Base-by-base conservation (phyloP, 2,888 invertebrate species). In the Ptychoptera contaminata region DNA sequence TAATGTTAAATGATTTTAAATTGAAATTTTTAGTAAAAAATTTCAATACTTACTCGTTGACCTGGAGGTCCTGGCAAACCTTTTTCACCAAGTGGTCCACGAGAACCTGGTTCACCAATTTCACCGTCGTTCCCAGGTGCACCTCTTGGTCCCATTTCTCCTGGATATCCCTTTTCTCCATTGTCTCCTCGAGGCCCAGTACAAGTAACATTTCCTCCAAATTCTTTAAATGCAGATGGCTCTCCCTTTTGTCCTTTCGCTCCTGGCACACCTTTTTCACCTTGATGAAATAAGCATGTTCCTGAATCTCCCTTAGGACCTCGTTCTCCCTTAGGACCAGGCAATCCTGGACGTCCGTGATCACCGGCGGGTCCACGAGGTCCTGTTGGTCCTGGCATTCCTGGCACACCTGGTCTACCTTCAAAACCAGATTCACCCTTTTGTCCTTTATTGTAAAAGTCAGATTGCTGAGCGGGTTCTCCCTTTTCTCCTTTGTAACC, bases 51-150 rank as follows among this genome's bases (percentile, higher is more conserved):
- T 72, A 91, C 90, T 62, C 84, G 72, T 53, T 77, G 76, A 48
- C 91, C 91, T 30, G 85, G 79, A 44, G 79, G 74, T 51, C 91
- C 91, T 37, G 78, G 75, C 51, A 88, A 67, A 52, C 93, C 93
- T 57, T 92, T 93, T 67, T 92, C 92, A 54, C 92, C 92, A 4
- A 70, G 68, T 47, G 79, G 79, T 46, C 88, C 88, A 54, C 77
- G 77, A 43, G 70, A 71, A 31, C 86, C 85, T 49, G 70, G 68
- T 2, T 58, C 60, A 10, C 81, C 81, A 7, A 65, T 58, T 51
- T 71, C 70, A 35, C 82, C 82, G 34, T 67, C 65, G 16, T 73
- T 73, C 46, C 81, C 81, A 54, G 72, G 74, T 15, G 69, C 61
- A 2, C 80, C 80, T 53, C 57, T 65, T 30, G 70, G 62, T 52